These are phyloP conservation scores for Scaptodrosophila latifasciaeformis DNA, from an alignment of 2,888 invertebrate species.

Conservation along the genomic window DNA sequence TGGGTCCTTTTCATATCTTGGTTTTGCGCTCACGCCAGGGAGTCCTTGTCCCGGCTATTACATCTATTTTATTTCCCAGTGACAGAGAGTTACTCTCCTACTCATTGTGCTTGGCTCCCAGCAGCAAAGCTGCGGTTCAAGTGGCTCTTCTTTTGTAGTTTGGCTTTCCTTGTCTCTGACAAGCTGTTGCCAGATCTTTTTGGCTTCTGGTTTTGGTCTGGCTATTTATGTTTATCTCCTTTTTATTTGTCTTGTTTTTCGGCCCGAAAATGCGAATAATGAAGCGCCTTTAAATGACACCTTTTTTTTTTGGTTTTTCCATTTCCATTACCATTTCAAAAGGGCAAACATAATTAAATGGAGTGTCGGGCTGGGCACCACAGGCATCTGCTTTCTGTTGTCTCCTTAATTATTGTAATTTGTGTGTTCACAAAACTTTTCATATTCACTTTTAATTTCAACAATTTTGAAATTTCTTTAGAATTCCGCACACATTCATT, in stretches of 20 bases:
- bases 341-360: no score
- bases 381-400: constrained; percentile 36
- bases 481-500: no score
- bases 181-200: constrained; percentile 48
- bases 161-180: constrained; percentile 39
- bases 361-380: no score
- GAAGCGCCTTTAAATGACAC: constrained; percentile 52
- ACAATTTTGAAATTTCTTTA: no score
- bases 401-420: constrained; percentile 65
- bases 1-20: no score
- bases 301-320: neutral
- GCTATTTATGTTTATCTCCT: constrained; percentile 42
- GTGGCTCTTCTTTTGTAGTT: constrained; percentile 51
- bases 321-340: no score
- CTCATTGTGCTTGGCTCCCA: no score
- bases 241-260: constrained; percentile 46
- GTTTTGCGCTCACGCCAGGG: no score
- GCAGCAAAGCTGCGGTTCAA: no score
- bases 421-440: constrained; percentile 61
- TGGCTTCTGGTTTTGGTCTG: neutral
- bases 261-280: constrained; percentile 43
- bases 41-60: no score
- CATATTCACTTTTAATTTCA: constrained; percentile 30
- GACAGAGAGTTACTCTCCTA: no score
- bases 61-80: no score